Conservation (phyloP, 2,113 vertebrate species). For the Actenoides hombroni region DNA sequence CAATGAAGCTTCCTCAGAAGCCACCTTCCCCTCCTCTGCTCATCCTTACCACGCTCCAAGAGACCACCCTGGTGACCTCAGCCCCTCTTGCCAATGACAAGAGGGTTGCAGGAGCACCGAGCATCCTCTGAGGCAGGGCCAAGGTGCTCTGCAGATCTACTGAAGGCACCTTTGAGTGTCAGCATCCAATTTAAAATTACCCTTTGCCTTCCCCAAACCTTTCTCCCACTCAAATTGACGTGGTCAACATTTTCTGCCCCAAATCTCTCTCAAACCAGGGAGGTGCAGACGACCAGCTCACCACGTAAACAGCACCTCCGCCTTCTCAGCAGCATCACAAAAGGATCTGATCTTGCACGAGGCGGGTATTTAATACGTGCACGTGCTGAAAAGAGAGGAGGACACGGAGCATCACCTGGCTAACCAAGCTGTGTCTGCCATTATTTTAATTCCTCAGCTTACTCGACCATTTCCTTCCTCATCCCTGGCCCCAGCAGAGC, state of each 20-base stretch:
- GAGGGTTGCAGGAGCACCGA: background rate
- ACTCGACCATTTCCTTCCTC: background rate
- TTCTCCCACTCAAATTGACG: accelerated
- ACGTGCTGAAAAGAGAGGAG: background rate
- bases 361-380: background rate
- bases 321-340: background rate
- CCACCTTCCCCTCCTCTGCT: background rate
- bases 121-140: background rate
- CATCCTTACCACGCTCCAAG: background rate
- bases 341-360: background rate
- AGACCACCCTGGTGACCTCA: background rate
- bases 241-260: background rate
- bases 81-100: background rate
- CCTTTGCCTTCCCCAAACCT: background rate
- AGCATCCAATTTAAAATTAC: background rate
- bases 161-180: background rate
- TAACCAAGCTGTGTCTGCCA: background rate
- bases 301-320: accelerated
- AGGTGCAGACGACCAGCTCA: background rate
- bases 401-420: background rate
- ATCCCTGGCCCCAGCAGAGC: background rate
- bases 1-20: background rate
- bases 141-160: background rate
- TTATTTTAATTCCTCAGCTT: background rate
- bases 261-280: background rate